Evolutionary conservation across 1,140 invertebrate species (phyloP), one percentile per base, ranked within the genome.

Genomic region (Bombus sibiricus): DNA sequence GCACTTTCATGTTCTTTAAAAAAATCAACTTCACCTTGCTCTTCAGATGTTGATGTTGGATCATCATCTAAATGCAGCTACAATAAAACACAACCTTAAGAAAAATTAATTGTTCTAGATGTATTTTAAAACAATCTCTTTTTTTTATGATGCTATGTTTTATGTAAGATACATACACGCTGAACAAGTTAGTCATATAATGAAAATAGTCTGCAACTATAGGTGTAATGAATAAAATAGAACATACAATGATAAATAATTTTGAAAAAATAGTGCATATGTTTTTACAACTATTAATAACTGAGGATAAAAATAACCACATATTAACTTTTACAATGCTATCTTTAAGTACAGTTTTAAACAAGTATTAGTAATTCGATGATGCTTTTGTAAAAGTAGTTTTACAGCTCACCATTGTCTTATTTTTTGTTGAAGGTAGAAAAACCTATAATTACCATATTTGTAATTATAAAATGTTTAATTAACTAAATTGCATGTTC

Each of bases 21-120:
- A 93, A 98, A 98, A 93, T 98, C 98, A 15, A 97, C 95, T 92
- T 98, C 97, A 90, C 97, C 96, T 85, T 96, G 96, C 85, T 95
- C 95, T 86, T 95, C 94, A 6, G 85, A 43, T 57, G 94, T 93
- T 78, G 92, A 93, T 81, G 96, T 95, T 66, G 91, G 73, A 66
- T 93, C 86, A 32, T 96, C 94, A 53, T 97, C 96, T 93, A 97
- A 92, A 92, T 97, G 96, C 71, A 97, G 92, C 97, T 97, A 92
- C 83, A 94, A 92, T 89, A 89, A 86, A 72, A 81, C 37, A 47
- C 1, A 15, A 37, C 2, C 32, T 64, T 57, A 71, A 86, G 75
- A 43, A 81, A 68, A 18, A 4, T 64, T 32, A 47, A 62, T 62
- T 37, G 2, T 25, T 69, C 18, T 15, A 2, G 53, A 64, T 81